A percentile compares a stretch with the other conserved stretches of the same genome.
phyloP scores from a whole-genome alignment of 2,113 vertebrate species.

The Martes martes region DNA sequence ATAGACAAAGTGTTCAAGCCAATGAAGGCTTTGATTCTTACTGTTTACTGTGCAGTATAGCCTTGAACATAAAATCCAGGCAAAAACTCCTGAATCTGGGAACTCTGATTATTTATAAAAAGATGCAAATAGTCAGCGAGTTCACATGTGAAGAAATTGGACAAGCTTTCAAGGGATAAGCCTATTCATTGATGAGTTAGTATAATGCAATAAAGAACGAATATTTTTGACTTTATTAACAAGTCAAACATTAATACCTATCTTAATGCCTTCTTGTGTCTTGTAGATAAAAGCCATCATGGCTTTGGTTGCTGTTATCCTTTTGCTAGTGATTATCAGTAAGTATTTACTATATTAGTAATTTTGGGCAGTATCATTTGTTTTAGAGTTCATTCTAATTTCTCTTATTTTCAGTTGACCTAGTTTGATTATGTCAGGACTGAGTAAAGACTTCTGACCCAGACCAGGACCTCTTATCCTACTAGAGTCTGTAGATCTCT shows the following conservation, averaged over 20 bases:
- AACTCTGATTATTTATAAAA: neutral
- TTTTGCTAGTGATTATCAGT: constrained; percentile 96
- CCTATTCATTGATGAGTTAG: neutral
- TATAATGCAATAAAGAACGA: neutral
- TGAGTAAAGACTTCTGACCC: neutral
- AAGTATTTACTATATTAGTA: constrained; percentile 78
- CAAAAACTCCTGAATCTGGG: neutral
- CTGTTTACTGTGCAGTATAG: neutral
- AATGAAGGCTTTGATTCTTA: neutral
- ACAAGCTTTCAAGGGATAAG: neutral
- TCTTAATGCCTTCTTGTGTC: constrained; percentile 18
- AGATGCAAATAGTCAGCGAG: neutral
- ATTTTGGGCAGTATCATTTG: neutral
- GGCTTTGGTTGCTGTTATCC: constrained; percentile 86
- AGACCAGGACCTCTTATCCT: neutral
- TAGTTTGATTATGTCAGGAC: neutral
- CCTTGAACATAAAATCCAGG: neutral
- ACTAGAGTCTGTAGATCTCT: neutral
- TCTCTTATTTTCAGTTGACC: neutral
- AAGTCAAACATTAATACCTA: neutral
- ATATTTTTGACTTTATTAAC: neutral
- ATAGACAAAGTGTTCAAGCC: neutral
- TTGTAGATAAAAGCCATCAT: constrained; percentile 95
- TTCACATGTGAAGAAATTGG: neutral
- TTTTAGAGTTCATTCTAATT: neutral